Evolutionary conservation across 2,797 vertebrate genomes (phyloP), one percentile per base, ranked within the genome.

Genomic region (Sebastes hopkinsi): DNA sequence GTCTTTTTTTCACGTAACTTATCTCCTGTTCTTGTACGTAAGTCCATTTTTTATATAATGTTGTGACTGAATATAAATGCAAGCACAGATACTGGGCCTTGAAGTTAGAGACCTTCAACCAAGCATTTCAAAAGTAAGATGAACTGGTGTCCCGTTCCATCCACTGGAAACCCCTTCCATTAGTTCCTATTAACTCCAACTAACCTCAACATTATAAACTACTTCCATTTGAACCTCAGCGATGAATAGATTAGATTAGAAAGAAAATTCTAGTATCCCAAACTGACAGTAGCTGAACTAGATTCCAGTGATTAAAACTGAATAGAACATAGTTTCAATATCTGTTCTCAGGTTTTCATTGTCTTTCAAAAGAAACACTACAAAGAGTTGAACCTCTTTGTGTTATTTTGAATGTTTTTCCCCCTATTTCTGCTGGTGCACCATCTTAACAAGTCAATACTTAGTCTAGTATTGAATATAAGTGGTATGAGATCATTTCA

Each of bases 1-100:
- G 14, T 77, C 3, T 80, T 75, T 72, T 72, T 73, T 34, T 66
- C 59, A 27, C 23, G 2, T 77, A 25, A 50, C 25, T 22, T 81
- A 4, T 77, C 16, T 81, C 55, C 32, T 88, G 61, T 81, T 80
- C 68, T 81, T 83, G 65, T 80, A 80, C 68, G 32, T 61, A 69
- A 86, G 88, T 86, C 55, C n/a, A 56, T 87, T 80, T 88, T 88
- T 75, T 80, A 85, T 90, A 85, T 87, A 85, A 89, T 93, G 86
- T 90, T 92, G 81, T 94, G 90, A 93, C 92, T 93, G 77, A 92
- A 94, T 93, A 89, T 94, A 94, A 94, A 95, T 93, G 94, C 90
- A 94, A 95, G 94, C 87, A 88, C 94, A 95, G 94, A 95, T 95
- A 93, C 94, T 95, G 92, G 94, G 94, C 92, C 93, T 93, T 85